Conservation (phyloP, 2,797 vertebrate genomes). For the Cuculus canorus region DNA sequence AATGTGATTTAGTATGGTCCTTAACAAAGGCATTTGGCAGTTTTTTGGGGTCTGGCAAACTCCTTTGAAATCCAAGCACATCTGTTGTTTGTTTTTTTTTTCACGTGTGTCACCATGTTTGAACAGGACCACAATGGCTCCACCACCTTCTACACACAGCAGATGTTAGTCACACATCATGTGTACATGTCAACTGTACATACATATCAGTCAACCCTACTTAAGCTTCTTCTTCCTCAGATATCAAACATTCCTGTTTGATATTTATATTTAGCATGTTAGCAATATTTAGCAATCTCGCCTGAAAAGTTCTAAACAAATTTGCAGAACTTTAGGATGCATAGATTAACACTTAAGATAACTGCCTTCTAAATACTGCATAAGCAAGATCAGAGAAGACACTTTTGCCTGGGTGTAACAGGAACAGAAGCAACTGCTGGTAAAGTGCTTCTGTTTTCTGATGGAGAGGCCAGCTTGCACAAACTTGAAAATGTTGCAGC, state of each 20-base stretch:
- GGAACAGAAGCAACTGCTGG: background rate
- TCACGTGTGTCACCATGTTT: background rate
- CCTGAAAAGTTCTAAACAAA: background rate
- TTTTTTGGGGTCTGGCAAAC: background rate
- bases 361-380: background rate
- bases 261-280: no score
- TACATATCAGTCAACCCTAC: background rate
- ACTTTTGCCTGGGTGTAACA: background rate
- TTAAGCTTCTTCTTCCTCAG: background rate
- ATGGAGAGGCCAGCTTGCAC: background rate
- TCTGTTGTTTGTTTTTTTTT: background rate
- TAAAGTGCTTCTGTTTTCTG: background rate
- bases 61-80: background rate
- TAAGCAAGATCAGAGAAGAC: background rate
- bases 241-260: background rate
- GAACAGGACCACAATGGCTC: background rate
- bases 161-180: background rate
- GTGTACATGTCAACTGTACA: fast-evolving
- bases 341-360: background rate
- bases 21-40: background rate
- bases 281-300: background rate
- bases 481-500: background rate
- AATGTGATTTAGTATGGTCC: background rate
- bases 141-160: background rate
- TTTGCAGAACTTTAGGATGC: background rate